A percentile compares a stretch with the other conserved stretches of the same genome.
phyloP scores from a whole-genome alignment of 2,113 vertebrate genomes.

The Eptesicus fuscus region DNA sequence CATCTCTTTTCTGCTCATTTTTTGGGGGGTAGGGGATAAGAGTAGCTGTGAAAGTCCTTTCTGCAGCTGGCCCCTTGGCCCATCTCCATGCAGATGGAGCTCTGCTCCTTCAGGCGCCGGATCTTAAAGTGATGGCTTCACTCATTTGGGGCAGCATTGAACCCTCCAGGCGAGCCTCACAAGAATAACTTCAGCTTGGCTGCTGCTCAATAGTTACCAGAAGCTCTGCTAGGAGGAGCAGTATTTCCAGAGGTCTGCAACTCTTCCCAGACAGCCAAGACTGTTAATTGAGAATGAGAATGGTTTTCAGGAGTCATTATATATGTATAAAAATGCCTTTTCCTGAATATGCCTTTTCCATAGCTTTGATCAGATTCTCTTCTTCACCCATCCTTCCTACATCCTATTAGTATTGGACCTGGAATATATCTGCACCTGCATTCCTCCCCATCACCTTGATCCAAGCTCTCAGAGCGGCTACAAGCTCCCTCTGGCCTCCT shows the following conservation, averaged over 20 bases:
- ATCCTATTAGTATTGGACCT: not conserved
- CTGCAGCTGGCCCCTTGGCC: not conserved
- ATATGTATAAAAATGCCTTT: not conserved
- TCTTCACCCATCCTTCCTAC: not conserved
- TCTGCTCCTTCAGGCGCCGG: not conserved
- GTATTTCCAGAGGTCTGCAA: not conserved
- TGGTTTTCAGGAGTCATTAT: not conserved
- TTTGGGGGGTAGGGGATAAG: not conserved
- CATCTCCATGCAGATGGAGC: accelerated
- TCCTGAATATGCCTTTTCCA: not conserved
- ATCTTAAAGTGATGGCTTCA: not conserved
- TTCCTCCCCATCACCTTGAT: not conserved
- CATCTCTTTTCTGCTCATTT: not conserved
- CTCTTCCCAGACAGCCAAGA: not conserved
- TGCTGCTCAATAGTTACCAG: not conserved
- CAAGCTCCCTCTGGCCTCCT: not conserved
- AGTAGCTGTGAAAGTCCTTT: not conserved
- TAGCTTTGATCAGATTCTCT: not conserved
- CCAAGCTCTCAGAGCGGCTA: not conserved
- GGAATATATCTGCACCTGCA: not conserved
- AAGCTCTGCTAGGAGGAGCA: not conserved
- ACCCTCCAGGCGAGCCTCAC: not conserved
- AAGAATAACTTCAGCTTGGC: not conserved
- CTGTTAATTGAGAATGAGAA: not conserved
- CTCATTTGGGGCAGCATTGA: not conserved